Base-by-base conservation (phyloP, 2,113 vertebrate genomes). In the Edolisoma coerulescens region DNA sequence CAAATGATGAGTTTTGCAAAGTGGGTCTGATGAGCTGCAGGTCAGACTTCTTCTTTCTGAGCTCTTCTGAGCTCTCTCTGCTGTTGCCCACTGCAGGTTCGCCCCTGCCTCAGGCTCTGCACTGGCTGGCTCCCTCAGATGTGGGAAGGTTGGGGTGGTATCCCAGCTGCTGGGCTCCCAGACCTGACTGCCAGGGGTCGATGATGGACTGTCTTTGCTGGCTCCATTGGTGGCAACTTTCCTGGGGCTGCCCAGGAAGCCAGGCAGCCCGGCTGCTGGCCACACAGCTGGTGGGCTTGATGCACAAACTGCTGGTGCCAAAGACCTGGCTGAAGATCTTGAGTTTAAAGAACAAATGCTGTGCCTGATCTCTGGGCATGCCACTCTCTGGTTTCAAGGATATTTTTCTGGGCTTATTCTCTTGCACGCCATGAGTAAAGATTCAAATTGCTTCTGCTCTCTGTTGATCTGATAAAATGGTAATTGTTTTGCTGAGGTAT, bases 331-430 rank as follows among this genome's bases (percentile, higher is more conserved):
- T 57, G 28, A 41, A 87, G 32, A 53, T 7, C n/a, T 71, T 7
- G 5, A 23, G 5, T 42, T 84, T 49, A 53, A 68, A 33, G 67
- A 35, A 63, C 3, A 16, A 26, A 26, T 1, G 1, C 0, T 0
- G 5, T 20, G 20, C 12, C 11, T 37, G 26, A 26, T 47, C 30
- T 56, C 18, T 75, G 28, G 33, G 27, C 23, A 39, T 33, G 24
- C 6, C 28, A 9, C 13, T 54, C 49, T 45, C 12, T 16, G 18
- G 1, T 45, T 89, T 52, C 30, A 50, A 22, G 10, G 11, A 56
- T 21, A 6, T 5, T 13, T 45, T 84, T 87, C 41, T 45, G 9
- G 16, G 23, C 7, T 90, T 42, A 15, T 73, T 90, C 19, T 73
- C 20, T 41, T 59, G 22, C 16, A 19, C 20, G 33, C 45, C 11